Evolutionary conservation across 2,113 vertebrate species (phyloP).

Genomic region (Macroglossus sobrinus): DNA sequence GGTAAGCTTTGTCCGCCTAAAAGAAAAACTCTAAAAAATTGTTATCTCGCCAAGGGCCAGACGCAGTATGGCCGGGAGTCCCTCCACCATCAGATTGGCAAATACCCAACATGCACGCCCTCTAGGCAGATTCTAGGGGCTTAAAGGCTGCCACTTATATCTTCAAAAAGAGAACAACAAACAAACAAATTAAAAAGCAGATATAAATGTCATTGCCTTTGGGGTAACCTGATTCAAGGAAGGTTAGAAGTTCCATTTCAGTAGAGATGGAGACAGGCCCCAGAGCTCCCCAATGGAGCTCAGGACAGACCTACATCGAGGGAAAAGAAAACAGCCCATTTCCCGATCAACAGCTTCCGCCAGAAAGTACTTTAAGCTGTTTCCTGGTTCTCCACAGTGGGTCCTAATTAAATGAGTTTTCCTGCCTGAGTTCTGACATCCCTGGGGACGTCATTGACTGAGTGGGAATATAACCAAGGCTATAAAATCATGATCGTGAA

Average conservation of each 20-base stretch:
- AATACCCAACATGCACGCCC: neutral
- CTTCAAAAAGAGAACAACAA: neutral
- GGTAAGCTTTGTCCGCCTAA: neutral
- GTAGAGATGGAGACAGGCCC: neutral
- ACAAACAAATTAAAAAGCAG: neutral
- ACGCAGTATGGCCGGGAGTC: neutral
- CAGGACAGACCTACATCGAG: neutral
- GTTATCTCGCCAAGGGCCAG: neutral
- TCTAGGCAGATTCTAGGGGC: neutral
- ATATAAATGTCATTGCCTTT: neutral
- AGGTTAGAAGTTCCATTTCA: neutral
- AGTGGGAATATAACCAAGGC: neutral
- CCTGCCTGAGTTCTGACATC: neutral
- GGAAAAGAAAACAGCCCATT: constrained; percentile 39
- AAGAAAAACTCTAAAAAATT: neutral
- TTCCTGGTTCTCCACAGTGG: constrained; percentile 52
- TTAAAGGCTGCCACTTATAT: neutral
- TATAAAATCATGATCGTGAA: neutral
- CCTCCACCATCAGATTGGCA: neutral
- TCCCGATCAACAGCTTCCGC: constrained; percentile 42
- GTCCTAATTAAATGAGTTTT: constrained; percentile 51
- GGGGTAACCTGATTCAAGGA: neutral
- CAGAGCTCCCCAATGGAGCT: neutral
- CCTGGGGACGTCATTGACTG: neutral
- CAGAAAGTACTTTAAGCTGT: constrained; percentile 7